phyloP scores from a whole-genome alignment of 2,797 vertebrate species.

The Enteromius treurensis region DNA sequence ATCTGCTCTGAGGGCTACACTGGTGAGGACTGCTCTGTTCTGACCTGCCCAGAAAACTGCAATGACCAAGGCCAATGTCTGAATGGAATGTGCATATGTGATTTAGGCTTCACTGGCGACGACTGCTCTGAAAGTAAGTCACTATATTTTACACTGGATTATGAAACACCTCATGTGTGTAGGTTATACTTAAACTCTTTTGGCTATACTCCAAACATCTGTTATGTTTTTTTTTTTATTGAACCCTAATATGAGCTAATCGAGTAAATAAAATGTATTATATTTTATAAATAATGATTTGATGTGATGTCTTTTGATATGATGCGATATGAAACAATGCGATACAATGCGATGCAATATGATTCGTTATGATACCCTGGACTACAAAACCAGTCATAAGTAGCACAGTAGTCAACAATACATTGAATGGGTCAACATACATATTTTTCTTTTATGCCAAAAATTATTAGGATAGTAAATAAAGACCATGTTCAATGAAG shows the following conservation, averaged over 20 bases:
- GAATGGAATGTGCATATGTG: constrained; percentile 77
- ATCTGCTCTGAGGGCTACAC: constrained; percentile 83
- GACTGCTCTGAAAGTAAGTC: constrained; percentile 87
- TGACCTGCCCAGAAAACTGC: constrained; percentile 85
- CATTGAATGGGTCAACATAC: no score
- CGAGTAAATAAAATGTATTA: background rate
- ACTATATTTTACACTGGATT: background rate
- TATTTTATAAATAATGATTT: no score
- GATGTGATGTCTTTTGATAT: no score
- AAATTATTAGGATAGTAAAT: no score
- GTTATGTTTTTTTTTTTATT: background rate
- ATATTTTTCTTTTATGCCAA: no score
- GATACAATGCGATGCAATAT: no score
- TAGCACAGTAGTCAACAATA: no score
- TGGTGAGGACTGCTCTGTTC: constrained; percentile 81
- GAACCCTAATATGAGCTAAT: constrained; percentile 1
- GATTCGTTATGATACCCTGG: no score
- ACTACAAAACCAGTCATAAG: no score
- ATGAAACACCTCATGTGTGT: background rate
- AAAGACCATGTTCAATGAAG: no score
- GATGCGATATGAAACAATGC: no score
- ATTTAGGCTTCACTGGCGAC: constrained; percentile 77
- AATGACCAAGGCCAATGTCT: constrained; percentile 77
- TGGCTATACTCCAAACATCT: background rate
- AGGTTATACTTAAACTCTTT: background rate